Evolutionary conservation across 1,140 invertebrate species (phyloP), one percentile per base, ranked within the genome.

Genomic region (Halictus rubicundus): DNA sequence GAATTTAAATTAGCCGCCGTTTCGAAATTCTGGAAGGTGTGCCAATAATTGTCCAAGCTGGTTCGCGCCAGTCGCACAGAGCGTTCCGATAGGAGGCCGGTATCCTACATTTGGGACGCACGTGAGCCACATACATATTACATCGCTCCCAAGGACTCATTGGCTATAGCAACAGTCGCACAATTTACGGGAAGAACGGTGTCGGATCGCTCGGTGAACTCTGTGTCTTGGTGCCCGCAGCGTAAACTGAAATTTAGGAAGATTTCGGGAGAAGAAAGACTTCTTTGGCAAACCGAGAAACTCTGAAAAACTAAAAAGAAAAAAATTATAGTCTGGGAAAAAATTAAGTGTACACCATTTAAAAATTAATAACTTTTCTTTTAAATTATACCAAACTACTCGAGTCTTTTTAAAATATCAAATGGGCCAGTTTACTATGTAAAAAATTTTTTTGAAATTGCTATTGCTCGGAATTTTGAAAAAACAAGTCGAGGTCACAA

Each of bases 91-190:
- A 83, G 78, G 76, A 83, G 76, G 71, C 81, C 83, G 64, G 84
- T 87, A 87, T 87, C 83, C 86, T 79, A 78, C 80, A 88, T 86
- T 81, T 81, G 79, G 80, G 69, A 80, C 81, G 82, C 83, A 87
- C 88, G 89, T 89, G 89, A 89, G 85, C 77, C 73, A 85, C 86
- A 88, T 89, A 88, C 83, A 72, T 84, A 89, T 89, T 84, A 84
- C 81, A 57, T 78, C 66, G 81, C 79, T 81, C 78, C 5, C 80
- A 84, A 86, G 88, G 87, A 90, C 84, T 88, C 84, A 83, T 84
- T 81, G 84, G 71, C 70, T 78, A n/a, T n/a, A 59, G 72, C 68
- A 65, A 80, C 49, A 80, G 84, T 86, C 72, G 77, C 84, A 80
- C 77, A 65, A 87, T 83, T 87, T 86, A 86, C 73, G 78, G 65